phyloP scores from a whole-genome alignment of 2,888 invertebrate species.

The Dicranocentrus wangi region DNA sequence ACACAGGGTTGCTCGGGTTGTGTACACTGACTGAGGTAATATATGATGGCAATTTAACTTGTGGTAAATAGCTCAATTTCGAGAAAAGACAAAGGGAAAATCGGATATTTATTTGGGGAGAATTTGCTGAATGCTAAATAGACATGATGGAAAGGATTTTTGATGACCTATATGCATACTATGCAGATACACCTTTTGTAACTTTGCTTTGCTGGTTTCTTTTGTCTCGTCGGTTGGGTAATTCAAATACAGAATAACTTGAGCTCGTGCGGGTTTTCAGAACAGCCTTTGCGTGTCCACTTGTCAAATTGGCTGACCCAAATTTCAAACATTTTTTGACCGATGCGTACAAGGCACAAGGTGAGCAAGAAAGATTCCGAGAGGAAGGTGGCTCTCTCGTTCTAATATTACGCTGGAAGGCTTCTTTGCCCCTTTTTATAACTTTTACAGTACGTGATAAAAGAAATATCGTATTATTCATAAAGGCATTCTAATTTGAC shows the following conservation, averaged over 20 bases:
- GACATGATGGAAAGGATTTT: too few relatives aligned
- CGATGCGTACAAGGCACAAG: slow-evolving; percentile 40
- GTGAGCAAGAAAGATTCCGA: slow-evolving; percentile 36
- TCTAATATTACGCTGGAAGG: not conserved
- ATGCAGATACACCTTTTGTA: too few relatives aligned
- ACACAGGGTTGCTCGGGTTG: not conserved
- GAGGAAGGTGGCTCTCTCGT: slow-evolving; percentile 15
- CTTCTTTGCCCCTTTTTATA: not conserved
- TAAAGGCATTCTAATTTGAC: not conserved
- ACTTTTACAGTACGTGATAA: slow-evolving; percentile 45
- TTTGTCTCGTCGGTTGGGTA: too few relatives aligned
- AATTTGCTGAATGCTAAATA: too few relatives aligned
- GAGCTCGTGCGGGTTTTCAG: too few relatives aligned
- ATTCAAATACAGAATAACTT: too few relatives aligned
- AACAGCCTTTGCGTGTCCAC: slow-evolving; percentile 5
- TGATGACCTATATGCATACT: too few relatives aligned
- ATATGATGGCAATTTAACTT: slow-evolving; percentile 10
- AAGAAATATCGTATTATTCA: too few relatives aligned
- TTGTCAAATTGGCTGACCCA: slow-evolving; percentile 36
- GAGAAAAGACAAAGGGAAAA: slow-evolving; percentile 6
- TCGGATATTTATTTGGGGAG: slow-evolving; percentile 7
- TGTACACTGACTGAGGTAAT: not conserved
- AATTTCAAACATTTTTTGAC: slow-evolving; percentile 18
- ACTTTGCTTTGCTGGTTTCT: too few relatives aligned
- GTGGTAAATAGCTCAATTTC: slow-evolving; percentile 20